Evolutionary conservation across 30 jellyfish, hydroid and myxozoan genomes (phyloP).

Genomic region (Cassiopea xamachana): DNA sequence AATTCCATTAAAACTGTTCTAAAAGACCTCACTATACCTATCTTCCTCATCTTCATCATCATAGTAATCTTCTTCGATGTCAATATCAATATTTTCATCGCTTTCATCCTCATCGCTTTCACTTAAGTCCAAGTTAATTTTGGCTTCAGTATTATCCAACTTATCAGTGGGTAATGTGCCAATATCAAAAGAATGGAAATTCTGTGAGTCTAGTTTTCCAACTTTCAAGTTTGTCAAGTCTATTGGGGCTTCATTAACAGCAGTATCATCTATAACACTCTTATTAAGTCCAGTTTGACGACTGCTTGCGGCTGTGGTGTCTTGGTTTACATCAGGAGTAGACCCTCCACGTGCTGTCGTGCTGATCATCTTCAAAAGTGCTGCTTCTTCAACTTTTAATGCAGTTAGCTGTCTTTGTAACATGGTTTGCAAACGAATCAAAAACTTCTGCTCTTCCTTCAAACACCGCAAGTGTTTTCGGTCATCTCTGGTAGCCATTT

Average conservation of each 20-base stretch:
- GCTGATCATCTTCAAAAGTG: slow-evolving; percentile 47
- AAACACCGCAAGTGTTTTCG: slow-evolving; percentile 14
- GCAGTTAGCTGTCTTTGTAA: slow-evolving; percentile 23
- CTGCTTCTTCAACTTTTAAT: slow-evolving; percentile 68
- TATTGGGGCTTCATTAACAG: slow-evolving; percentile 9
- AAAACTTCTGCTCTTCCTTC: slow-evolving; percentile 37
- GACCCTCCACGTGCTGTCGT: neutral
- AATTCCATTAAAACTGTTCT: neutral
- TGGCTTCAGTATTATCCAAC: neutral
- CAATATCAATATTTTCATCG: neutral
- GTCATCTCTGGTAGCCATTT: slow-evolving; percentile 16
- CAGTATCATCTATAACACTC: neutral
- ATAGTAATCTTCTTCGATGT: too few species aligned
- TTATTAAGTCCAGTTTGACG: neutral
- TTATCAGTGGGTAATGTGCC: neutral
- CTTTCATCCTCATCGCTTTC: neutral
- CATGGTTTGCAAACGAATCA: slow-evolving; percentile 8
- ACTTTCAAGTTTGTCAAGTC: neutral
- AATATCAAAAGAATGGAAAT: neutral
- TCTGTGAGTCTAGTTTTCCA: neutral
- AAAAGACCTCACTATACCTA: neutral
- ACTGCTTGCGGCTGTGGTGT: neutral
- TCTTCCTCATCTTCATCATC: neutral
- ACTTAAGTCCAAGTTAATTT: neutral
- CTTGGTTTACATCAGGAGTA: neutral